Evolutionary conservation across 2,113 vertebrate species (phyloP), one percentile per base, ranked within the genome.

Genomic region (Brachyistius frenatus): DNA sequence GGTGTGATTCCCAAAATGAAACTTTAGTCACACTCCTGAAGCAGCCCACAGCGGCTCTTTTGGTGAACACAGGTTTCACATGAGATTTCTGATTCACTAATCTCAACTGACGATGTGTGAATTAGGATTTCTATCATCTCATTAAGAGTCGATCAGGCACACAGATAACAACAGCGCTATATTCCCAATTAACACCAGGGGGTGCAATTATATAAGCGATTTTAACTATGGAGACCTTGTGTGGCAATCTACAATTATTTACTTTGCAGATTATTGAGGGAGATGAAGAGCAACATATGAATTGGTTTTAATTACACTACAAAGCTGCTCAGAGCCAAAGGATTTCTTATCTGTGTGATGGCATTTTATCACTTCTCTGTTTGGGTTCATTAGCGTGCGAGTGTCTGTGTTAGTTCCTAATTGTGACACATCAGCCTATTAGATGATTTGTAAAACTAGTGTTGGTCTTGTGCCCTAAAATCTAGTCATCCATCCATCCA

Each of bases 111-210:
- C 54, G 37, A 80, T 72, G 68, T 63, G 49, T 14, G 69, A 84
- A 30, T 80, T 63, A 49, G 52, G 69, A 80, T 76, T 84, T 41
- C 35, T 50, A 52, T 76, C 78, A 64, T 79, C 37, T 66, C 62
- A 80, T 79, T 78, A 77, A 5, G 61, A 76, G 46, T 58, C 57
- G 73, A 56, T 78, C 76, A 44, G 80, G 35, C 33, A 64, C 53
- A 4, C 35, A 78, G 85, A 86, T 77, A 70, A 73, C 67, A 37
- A 11, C 9, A 60, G 39, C 64, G 49, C 69, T 57, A 73, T 57
- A 73, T 83, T 62, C 55, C 61, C 66, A 62, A 54, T 75, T 69
- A 86, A 86, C 91, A 92, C 92, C 84, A 91, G 90, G 78, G 89
- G 84, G 87, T 78, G 86, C 85, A 82, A 85, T 90, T 91, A 81